Percentiles rank a stretch among this genome's conserved stretches.
Evolutionary conservation across 2,113 vertebrate genomes (phyloP).

Genomic region (Gallinago media): DNA sequence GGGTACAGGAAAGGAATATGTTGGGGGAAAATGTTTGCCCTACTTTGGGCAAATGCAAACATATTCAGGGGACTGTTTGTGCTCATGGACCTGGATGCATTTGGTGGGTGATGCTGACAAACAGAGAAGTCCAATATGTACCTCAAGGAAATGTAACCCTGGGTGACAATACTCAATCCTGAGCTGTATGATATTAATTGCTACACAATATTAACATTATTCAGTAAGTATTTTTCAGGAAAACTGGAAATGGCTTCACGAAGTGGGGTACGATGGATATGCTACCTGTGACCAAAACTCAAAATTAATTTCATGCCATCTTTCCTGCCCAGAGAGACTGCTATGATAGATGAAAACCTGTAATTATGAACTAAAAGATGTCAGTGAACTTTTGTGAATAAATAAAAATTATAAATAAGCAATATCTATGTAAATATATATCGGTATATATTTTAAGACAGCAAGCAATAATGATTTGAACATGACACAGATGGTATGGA

Average conservation of each 20-base stretch:
- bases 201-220: not conserved
- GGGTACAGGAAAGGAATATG: not conserved
- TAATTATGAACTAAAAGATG: not conserved
- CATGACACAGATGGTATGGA: not conserved
- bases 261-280: not conserved
- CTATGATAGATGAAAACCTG: not conserved
- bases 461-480: not conserved
- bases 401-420: not conserved
- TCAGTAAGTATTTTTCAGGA: not conserved
- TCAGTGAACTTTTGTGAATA: not conserved
- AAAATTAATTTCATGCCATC: not conserved
- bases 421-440: not conserved
- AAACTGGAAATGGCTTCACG: not conserved
- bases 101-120: not conserved
- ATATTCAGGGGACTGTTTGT: not conserved
- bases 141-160: not conserved
- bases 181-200: not conserved
- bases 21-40: not conserved
- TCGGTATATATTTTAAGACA: not conserved
- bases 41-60: not conserved
- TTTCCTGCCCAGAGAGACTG: not conserved
- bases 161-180: not conserved
- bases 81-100: not conserved
- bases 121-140: not conserved
- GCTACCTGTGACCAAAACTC: not conserved